Base-by-base conservation (phyloP, 2,888 invertebrate genomes). In the Lithophane semibrunnea region DNA sequence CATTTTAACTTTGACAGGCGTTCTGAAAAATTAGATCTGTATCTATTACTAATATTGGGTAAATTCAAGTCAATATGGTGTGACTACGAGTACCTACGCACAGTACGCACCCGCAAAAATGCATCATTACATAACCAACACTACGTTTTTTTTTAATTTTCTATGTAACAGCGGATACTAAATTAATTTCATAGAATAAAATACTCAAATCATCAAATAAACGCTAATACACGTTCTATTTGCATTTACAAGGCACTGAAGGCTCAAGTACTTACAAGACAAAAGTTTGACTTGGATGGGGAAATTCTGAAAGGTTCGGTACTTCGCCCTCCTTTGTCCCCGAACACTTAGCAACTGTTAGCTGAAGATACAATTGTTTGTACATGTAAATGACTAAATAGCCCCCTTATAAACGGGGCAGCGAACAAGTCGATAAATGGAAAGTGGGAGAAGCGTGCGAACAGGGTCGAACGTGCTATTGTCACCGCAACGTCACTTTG, bases 391-490 rank as follows among this genome's bases (percentile, higher is more conserved):
- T 92, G 91, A 88, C 82, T 89, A 91, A 93, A 92, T 92, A 91
- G 89, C 88, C 91, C 89, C 90, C 89, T 91, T 91, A 91, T 91
- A 93, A 94, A 92, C 91, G 90, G 91, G 88, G 90, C 93, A 91
- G 89, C 90, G 91, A 92, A 92, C 92, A 91, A 93, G 94, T 94
- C 94, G 92, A 95, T 95, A 94, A 94, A 92, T 92, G 93, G 92
- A 94, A 94, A 95, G 94, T 93, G 92, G 93, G 93, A 93, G 93
- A 93, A 90, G 92, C 94, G 94, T 96, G 96, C 92, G 96, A 96
- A 96, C 93, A 95, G 92, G 95, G 95, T 94, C 95, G 92, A 90
- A 92, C 92, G 92, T 92, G 93, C 92, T 90, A 95, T 95, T 95
- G 96, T 95, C 94, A 92, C 92, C 88, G 86, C 89, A 86, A 89